Base-by-base conservation (phyloP, 2,797 vertebrate genomes). In the Limosa lapponica region DNA sequence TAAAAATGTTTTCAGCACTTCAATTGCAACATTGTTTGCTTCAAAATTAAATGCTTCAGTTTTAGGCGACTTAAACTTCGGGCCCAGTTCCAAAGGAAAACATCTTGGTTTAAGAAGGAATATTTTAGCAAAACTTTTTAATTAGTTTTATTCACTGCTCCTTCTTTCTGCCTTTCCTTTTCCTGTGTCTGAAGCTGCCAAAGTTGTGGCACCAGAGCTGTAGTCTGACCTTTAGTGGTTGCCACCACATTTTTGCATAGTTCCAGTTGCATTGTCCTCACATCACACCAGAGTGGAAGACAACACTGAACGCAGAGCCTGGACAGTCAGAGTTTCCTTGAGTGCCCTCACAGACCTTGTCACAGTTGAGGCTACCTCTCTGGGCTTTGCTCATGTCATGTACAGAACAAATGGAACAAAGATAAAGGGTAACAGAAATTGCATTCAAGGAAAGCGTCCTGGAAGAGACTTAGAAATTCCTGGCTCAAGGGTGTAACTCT, bases 1-100 rank as follows among this genome's bases (percentile, higher is more conserved):
- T 17, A 67, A 12, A 20, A 3, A 7, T 15, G 28, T 82, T 94
- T 93, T 82, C 36, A 82, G 44, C 1, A 0, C 52, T 88, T 83
- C 46, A 74, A 2, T 91, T 95, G 82, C 15, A 1, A 91, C 69
- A 81, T 55, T 57, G 52, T 79, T 90, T 91, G 49, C 49, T 82
- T 81, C 62, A 84, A 73, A 95, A 84, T 41, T 3, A 89, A 93
- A 70, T 48, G 25, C 18, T 90, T 70, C n/a, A 59, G 12, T 84
- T 82, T 92, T 70, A 96, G 89, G 89, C 92, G 95, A 93, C 44
- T 82, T 89, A 84, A 94, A 84, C 43, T 52, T 67, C 51, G 64
- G 81, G 64, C 44, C 36, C 30, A 20, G 12, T 32, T 96, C 83
- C 83, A 93, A 61, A 89, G 41, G 22, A 87, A 90, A 94, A 62